A percentile compares a stretch with the other conserved stretches of the same genome.
Conservation (phyloP, 2,113 vertebrate genomes). For the Blennius ocellaris region DNA sequence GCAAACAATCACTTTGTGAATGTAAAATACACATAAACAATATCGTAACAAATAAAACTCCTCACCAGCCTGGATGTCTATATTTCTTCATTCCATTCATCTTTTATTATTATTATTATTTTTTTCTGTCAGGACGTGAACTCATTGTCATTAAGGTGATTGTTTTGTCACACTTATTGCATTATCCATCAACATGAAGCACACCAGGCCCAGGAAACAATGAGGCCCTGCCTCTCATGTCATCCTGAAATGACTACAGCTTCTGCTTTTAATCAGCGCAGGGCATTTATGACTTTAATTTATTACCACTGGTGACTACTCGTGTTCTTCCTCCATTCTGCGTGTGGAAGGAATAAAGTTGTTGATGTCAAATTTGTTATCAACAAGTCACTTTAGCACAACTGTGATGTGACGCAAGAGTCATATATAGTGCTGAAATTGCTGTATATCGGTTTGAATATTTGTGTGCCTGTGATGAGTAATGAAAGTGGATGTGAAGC, state of each 20-base stretch:
- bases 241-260: background rate
- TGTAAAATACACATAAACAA: too few species aligned
- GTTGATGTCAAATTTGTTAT: background rate
- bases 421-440: too few species aligned
- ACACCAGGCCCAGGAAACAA: background rate
- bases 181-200: conserved; percentile 32
- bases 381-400: background rate
- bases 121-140: conserved; percentile 1
- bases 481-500: background rate
- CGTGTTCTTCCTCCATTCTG: background rate
- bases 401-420: background rate
- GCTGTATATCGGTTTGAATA: too few species aligned
- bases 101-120: background rate
- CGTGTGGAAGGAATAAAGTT: background rate
- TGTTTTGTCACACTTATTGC: conserved; percentile 18
- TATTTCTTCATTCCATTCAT: background rate
- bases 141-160: conserved; percentile 32
- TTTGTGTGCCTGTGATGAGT: background rate
- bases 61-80: background rate
- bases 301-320: background rate
- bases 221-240: background rate
- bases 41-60: too few species aligned
- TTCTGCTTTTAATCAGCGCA: background rate
- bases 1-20: too few species aligned
- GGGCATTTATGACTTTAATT: background rate